Conservation (phyloP, 2,888 invertebrate genomes). For the Aproaerema taeniolella region DNA sequence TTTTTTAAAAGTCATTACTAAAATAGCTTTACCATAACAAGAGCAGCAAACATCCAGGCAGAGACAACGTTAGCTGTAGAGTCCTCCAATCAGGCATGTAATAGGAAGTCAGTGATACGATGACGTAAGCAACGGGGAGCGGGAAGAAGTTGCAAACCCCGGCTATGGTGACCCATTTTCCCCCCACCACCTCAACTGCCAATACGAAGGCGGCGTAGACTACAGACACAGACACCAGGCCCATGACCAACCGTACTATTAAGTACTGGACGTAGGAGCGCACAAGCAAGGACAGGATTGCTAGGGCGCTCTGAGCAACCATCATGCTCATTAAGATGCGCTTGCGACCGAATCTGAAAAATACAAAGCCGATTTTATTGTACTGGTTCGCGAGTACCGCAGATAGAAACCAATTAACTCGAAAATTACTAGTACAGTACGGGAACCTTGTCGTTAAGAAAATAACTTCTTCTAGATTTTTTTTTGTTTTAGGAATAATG, state of each 20-base stretch:
- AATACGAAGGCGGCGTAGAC: constrained; percentile 89
- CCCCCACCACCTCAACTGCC: constrained; percentile 87
- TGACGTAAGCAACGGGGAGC: constrained; percentile 85
- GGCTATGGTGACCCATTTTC: constrained; percentile 87
- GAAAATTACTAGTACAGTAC: no score
- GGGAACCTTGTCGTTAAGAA: no score
- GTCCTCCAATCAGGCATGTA: constrained; percentile 84
- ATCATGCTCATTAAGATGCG: constrained; percentile 84
- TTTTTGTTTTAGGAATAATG: no score
- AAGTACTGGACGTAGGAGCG: constrained; percentile 84
- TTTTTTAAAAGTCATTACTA: no score
- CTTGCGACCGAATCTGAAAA: constrained; percentile 83
- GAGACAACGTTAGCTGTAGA: constrained; percentile 83
- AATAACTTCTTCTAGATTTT: no score
- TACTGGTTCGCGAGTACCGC: no score
- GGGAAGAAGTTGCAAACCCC: constrained; percentile 90
- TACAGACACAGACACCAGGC: constrained; percentile 87
- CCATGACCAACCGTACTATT: constrained; percentile 82
- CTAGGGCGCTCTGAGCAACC: constrained; percentile 81
- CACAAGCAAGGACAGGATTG: constrained; percentile 82
- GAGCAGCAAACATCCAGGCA: constrained; percentile 83
- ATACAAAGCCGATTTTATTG: no score
- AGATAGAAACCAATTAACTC: no score
- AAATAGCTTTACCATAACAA: constrained; percentile 82
- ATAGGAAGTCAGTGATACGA: constrained; percentile 84